Percentiles rank a stretch among this genome's conserved stretches.
Evolutionary conservation across 2,797 vertebrate genomes (phyloP).

Genomic region (Myotis findleyi): DNA sequence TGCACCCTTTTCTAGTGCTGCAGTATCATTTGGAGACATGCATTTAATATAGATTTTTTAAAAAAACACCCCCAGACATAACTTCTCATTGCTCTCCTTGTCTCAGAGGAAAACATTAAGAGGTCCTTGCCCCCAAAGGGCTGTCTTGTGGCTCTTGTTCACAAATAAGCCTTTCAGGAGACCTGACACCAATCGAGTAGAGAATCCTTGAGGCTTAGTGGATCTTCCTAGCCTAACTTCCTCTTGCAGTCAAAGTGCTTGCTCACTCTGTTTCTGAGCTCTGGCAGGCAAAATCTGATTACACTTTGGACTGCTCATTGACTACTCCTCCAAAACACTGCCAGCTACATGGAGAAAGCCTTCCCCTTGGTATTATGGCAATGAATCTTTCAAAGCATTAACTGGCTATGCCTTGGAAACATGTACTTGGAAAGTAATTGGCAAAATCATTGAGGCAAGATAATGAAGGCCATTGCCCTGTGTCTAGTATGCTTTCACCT

Average conservation of each 20-base stretch:
- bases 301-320: background rate
- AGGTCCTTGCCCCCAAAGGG: background rate
- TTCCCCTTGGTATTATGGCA: background rate
- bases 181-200: background rate
- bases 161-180: background rate
- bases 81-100: background rate
- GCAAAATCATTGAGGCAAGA: background rate
- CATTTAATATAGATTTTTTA: background rate
- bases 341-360: background rate
- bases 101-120: constrained; percentile 14
- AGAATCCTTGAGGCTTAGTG: background rate
- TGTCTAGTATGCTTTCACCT: background rate
- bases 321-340: background rate
- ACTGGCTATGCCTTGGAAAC: constrained; percentile 13
- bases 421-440: constrained; percentile 24
- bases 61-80: background rate
- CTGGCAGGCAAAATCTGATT: background rate
- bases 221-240: background rate
- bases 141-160: background rate
- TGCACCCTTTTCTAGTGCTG: background rate
- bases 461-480: background rate
- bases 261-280: background rate
- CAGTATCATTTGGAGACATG: constrained; percentile 36
- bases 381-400: background rate
- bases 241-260: background rate